phyloP scores from a whole-genome alignment of 2,888 invertebrate genomes.

The Argyra leucocephala region DNA sequence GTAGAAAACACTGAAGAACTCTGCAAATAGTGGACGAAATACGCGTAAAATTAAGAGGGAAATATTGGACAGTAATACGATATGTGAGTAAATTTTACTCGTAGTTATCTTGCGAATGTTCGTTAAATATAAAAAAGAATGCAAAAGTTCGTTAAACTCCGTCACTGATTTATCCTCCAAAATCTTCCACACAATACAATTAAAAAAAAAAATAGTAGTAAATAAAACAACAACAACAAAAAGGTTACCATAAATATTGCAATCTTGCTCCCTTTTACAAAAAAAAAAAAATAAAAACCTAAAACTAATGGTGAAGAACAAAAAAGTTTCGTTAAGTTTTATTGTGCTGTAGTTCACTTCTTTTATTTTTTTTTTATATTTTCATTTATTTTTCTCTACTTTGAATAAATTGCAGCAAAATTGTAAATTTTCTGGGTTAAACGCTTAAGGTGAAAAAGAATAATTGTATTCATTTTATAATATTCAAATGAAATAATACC shows the following conservation, averaged over 20 bases:
- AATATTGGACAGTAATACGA: too few relatives aligned
- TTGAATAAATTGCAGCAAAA: neutral
- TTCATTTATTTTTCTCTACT: neutral
- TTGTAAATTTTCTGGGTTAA: neutral
- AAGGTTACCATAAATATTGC: neutral
- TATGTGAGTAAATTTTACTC: too few relatives aligned
- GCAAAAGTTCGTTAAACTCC: too few relatives aligned
- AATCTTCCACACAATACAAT: neutral
- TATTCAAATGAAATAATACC: too few relatives aligned
- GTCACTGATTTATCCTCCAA: neutral
- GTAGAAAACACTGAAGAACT: too few relatives aligned
- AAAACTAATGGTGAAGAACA: neutral
- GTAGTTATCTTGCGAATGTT: too few relatives aligned
- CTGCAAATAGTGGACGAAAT: too few relatives aligned
- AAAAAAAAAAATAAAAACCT: neutral
- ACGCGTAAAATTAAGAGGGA: too few relatives aligned
- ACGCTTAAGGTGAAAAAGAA: neutral
- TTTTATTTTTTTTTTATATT: neutral
- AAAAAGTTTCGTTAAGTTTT: neutral
- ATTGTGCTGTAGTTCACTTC: neutral
- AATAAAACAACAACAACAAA: neutral
- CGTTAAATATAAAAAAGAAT: too few relatives aligned
- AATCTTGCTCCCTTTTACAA: neutral
- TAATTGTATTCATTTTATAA: too few relatives aligned
- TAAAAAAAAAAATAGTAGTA: neutral